These are phyloP conservation scores for Eubucco bourcierii DNA, from an alignment of 2,113 vertebrate genomes.

Conservation along the genomic window DNA sequence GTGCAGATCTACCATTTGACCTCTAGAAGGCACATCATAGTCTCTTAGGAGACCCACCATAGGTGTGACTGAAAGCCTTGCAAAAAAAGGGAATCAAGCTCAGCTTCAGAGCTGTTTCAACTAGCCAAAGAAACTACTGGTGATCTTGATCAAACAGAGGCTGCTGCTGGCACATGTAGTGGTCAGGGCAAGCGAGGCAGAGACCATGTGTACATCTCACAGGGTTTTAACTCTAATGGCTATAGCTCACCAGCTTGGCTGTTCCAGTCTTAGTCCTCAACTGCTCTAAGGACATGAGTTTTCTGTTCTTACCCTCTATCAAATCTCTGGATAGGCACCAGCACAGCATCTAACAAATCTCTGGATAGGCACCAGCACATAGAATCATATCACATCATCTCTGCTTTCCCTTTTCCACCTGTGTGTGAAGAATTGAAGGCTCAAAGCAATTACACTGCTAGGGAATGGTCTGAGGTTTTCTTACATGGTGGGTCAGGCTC, in stretches of 20 bases:
- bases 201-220: not conserved
- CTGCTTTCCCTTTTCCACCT: not conserved
- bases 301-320: not conserved
- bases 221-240: fast-evolving
- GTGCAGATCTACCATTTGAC: not conserved
- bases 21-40: not conserved
- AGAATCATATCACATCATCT: not conserved
- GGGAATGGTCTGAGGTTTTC: not conserved
- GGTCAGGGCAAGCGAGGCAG: not conserved
- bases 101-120: not conserved
- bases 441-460: not conserved
- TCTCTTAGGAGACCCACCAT: not conserved
- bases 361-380: not conserved
- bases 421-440: not conserved
- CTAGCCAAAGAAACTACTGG: not conserved
- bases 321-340: not conserved
- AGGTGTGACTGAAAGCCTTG: not conserved
- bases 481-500: not conserved
- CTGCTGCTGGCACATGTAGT: not conserved
- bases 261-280: not conserved
- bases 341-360: no score
- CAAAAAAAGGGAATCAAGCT: not conserved
- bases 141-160: not conserved
- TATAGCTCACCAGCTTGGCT: not conserved
- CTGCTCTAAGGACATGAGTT: not conserved